Conservation (phyloP, 2,888 invertebrate genomes). For the Parnassius mnemosyne region DNA sequence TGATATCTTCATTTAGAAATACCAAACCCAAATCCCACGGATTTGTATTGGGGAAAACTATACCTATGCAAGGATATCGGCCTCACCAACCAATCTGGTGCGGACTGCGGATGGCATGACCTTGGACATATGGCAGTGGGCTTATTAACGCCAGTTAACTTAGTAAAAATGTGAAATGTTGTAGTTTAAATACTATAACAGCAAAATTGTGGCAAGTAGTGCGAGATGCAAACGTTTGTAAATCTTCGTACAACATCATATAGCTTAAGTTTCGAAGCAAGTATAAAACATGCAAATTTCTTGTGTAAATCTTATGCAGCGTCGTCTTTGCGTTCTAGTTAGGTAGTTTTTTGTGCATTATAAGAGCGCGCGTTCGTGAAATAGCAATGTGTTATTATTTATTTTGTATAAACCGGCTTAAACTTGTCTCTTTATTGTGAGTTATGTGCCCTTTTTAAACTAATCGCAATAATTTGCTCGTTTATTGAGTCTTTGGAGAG, state of each 20-base stretch:
- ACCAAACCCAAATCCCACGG: too few species aligned
- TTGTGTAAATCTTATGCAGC: constrained; percentile 43
- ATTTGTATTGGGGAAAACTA: too few species aligned
- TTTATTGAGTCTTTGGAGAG: too few species aligned
- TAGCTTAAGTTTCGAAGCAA: constrained; percentile 33
- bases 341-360: constrained; percentile 23
- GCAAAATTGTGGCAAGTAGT: background rate
- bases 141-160: too few species aligned
- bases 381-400: constrained; percentile 1
- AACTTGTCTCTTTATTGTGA: background rate
- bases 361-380: background rate
- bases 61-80: too few species aligned
- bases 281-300: constrained; percentile 37
- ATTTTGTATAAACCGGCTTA: background rate
- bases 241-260: background rate
- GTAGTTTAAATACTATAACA: too few species aligned
- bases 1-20: too few species aligned
- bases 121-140: too few species aligned
- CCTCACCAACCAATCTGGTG: too few species aligned
- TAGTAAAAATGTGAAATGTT: too few species aligned
- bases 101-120: too few species aligned
- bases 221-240: background rate
- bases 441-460: background rate
- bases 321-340: constrained; percentile 32
- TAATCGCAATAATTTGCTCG: too few species aligned